Conservation (phyloP, 1,140 invertebrate genomes). For the Cyclina sinensis region DNA sequence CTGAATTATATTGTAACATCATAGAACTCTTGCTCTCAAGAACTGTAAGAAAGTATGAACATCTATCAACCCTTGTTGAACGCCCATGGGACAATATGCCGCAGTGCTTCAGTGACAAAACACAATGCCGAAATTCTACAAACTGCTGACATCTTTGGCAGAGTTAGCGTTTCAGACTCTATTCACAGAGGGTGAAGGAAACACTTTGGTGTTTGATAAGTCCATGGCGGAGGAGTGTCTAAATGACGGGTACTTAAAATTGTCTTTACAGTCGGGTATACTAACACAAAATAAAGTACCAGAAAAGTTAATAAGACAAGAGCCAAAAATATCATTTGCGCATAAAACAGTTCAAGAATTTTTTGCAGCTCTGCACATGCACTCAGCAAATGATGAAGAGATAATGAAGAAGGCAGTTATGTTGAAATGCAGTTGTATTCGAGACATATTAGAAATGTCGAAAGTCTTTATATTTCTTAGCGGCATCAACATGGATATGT, state of each 20-base stretch:
- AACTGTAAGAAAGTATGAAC: neutral
- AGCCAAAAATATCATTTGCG: neutral
- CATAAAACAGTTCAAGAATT: conserved; percentile 2
- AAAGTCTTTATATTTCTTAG: neutral
- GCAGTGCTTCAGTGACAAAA: neutral
- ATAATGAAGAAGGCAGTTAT: neutral
- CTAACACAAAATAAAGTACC: neutral
- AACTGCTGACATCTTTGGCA: neutral
- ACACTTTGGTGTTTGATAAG: neutral
- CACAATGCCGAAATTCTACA: neutral
- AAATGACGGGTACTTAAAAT: neutral
- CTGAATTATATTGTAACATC: neutral
- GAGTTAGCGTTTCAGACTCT: neutral
- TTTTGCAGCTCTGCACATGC: neutral
- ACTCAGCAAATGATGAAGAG: neutral
- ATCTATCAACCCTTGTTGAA: neutral
- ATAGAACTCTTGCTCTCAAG: neutral
- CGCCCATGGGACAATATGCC: neutral
- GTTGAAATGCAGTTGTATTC: neutral
- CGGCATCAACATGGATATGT: neutral
- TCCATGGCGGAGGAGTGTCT: neutral
- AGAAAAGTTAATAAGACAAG: neutral
- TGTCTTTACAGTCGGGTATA: neutral
- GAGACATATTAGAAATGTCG: neutral
- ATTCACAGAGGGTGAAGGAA: neutral